phyloP scores from a whole-genome alignment of 1,140 invertebrate species.

The Apis laboriosa region DNA sequence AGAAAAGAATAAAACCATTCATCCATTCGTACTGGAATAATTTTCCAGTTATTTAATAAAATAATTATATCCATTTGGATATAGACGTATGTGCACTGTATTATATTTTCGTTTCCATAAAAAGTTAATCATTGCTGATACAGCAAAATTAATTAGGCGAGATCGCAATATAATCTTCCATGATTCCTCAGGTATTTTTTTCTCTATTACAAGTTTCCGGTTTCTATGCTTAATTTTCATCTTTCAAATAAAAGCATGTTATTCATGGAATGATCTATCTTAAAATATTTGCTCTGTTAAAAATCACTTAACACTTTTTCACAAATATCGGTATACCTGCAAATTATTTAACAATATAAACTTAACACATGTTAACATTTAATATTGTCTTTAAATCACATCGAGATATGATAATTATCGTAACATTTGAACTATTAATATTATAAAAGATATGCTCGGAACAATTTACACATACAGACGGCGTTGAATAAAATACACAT shows the following conservation, averaged over 20 bases:
- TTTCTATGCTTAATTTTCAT: background rate
- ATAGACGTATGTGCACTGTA: background rate
- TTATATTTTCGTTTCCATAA: background rate
- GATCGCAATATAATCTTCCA: slow-evolving; percentile 15
- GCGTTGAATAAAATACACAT: background rate
- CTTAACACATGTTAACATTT: background rate
- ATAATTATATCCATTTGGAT: background rate
- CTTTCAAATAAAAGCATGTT: background rate
- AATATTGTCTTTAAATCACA: slow-evolving; percentile 22
- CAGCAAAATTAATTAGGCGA: slow-evolving; percentile 35
- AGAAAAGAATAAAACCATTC: background rate
- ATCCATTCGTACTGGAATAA: background rate
- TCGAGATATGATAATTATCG: slow-evolving; percentile 17
- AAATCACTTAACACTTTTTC: too few relatives aligned
- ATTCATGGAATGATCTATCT: background rate
- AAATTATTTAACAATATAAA: slow-evolving; percentile 21
- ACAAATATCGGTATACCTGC: background rate
- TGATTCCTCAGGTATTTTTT: background rate
- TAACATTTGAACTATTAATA: background rate
- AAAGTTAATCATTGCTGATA: slow-evolving; percentile 35
- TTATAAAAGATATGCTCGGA: background rate
- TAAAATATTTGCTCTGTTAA: background rate
- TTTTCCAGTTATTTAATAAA: background rate
- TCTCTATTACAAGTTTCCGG: background rate
- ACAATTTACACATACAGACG: slow-evolving; percentile 1